Base-by-base conservation (phyloP, 1,140 invertebrate genomes). In the Battus philenor region DNA sequence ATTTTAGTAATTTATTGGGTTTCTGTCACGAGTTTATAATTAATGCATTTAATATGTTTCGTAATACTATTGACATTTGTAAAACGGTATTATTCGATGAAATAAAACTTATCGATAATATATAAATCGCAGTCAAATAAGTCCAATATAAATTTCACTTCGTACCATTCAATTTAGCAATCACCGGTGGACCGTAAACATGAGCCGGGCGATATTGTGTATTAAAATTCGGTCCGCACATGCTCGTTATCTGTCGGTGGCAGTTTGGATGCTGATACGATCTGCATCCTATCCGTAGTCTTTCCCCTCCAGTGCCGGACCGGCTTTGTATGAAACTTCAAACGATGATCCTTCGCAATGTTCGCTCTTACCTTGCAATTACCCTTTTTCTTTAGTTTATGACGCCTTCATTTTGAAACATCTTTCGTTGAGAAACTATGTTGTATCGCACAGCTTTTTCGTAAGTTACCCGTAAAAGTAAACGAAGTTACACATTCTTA, bases 181-280 rank as follows among this genome's bases (percentile, higher is more conserved):
- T 48, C 31, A 29, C 38, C 18, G 26, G 15, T 44, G 26, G 27
- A 50, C 31, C 24, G 36, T 46, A 48, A 49, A 51, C 34, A 51
- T 32, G 9, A 31, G 39, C 15, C 30, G 18, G 27, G n/a, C n/a
- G n/a, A 58, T 52, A 49, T 51, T 33, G 53, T 51, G 47, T 63
- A 64, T 74, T 78, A 71, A 68, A 77, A 77, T 80, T 75, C 67
- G 53, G 44, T 51, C 49, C 58, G 59, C 61, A 63, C 64, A 67
- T 59, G 44, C 56, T 50, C 44, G 57, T 59, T 74, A 77, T 80
- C 73, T 74, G 67, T 68, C 63, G 63, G 59, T 59, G 71, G 68
- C 69, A 67, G 66, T 66, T 72, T 65, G 54, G 62, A 58, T n/a
- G n/a, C n/a, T n/a, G 76, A 80, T 80, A 65, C 13, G 30, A 77